Evolutionary conservation across 2,888 invertebrate genomes (phyloP), one percentile per base, ranked within the genome.

Genomic region (Lasioglossum malachurum): DNA sequence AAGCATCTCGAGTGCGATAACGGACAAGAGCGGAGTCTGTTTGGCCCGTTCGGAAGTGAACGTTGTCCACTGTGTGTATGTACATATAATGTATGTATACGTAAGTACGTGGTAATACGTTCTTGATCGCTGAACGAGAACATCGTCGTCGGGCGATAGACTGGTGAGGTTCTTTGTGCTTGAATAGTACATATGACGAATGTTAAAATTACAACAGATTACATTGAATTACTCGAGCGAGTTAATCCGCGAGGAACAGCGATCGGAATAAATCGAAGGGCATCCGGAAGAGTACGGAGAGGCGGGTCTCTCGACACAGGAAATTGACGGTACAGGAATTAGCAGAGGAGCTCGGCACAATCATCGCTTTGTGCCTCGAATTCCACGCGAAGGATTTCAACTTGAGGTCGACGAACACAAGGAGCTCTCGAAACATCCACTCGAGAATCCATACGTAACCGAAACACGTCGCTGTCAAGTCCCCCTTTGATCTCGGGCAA

Each of bases 101-200:
- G 35, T 35, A 35, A 35, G 0, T 35, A 4, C 35, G 35, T 35
- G 35, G 83, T 31, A 44, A 38, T 78, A 75, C 69, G 78, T 49
- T 75, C 57, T 85, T 78, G 76, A 83, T 86, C 83, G 69, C 12
- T 2, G 1, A 60, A 72, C 75, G 80, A 57, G 82, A 78, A 75
- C 79, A 77, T 74, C 41, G 14, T 82, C 38, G 75, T 53, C 73
- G 77, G 44, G 38, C 35, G 84, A 86, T 80, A 77, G 81, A 77
- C 12, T 41, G 64, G 8, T 2, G 73, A 35, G 79, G 64, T 38
- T 76, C 76, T 82, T 64, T 82, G 76, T 84, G 75, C 41, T 69
- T 49, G 46, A 38, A 10, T 27, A 75, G 46, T n/a, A 31, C 31
- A 31, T 31, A 75, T 76, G 84, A 73, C 74, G 84, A 84, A 84